A percentile compares a stretch with the other conserved stretches of the same genome.
Evolutionary conservation across 2,113 vertebrate genomes (phyloP).

Genomic region (Hemicordylus capensis): DNA sequence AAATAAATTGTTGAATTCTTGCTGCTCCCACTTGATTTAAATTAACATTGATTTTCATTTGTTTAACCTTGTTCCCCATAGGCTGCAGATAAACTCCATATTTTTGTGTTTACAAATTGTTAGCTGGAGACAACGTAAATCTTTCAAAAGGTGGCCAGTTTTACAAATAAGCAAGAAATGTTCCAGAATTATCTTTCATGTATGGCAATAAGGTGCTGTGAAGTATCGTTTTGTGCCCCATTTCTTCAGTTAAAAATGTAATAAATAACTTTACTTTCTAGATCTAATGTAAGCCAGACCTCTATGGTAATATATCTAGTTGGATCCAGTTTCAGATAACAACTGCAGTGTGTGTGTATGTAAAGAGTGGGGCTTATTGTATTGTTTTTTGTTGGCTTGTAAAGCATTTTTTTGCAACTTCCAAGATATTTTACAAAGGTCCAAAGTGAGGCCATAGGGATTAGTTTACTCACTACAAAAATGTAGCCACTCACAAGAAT

Average conservation of each 20-base stretch:
- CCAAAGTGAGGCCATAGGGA: not conserved
- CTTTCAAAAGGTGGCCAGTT: not conserved
- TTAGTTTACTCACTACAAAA: not conserved
- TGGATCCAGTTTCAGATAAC: not conserved
- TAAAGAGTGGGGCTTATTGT: not conserved
- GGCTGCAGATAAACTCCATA: not conserved
- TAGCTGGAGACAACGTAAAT: constrained; percentile 26
- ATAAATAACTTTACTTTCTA: constrained; percentile 43
- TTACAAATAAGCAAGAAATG: constrained; percentile 16
- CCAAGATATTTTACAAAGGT: not conserved
- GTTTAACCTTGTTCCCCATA: constrained; percentile 21
- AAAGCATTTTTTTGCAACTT: not conserved
- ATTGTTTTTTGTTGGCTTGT: not conserved
- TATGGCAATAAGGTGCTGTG: constrained; percentile 5
- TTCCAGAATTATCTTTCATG: constrained; percentile 31
- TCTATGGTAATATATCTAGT: constrained; percentile 34
- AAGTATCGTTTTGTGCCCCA: constrained; percentile 31
- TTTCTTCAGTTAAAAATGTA: constrained; percentile 43
- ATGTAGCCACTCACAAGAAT: not conserved
- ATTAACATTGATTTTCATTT: constrained; percentile 26
- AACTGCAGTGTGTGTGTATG: not conserved
- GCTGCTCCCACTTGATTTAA: constrained; percentile 22
- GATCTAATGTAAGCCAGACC: not conserved
- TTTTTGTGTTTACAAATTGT: constrained; percentile 17
- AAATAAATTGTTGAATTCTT: not conserved